Base-by-base conservation (phyloP, 2,888 invertebrate species). In the Hirtodrosophila trivittata region DNA sequence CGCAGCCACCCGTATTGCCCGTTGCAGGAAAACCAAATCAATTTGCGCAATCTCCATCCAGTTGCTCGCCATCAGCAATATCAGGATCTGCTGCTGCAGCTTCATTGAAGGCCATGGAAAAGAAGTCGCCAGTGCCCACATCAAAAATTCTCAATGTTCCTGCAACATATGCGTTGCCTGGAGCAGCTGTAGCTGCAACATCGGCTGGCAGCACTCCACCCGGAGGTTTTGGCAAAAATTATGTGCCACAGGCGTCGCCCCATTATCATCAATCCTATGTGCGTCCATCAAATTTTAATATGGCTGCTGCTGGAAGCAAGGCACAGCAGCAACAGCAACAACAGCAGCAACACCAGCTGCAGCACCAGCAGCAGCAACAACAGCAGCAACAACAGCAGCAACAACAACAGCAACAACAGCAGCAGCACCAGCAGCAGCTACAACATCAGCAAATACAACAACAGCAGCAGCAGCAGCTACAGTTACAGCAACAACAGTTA, bases 141-240 rank as follows among this genome's bases (percentile, higher is more conserved):
- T 88, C 89, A 0, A 89, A 89, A 68, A 88, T 89, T 14, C 74
- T 88, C 10, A 89, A 89, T 75, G 88, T 88, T 39, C 88, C 89
- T 12, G 88, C 89, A 14, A 83, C 89, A 0, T 89, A 88, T 62
- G 87, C 83, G 2, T 55, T 88, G 41, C 89, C 89, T 0, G 87
- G 85, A 5, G 21, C 57, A 0, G 54, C 30, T 0, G 12, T 26
- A 7, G 25, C 46, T 14, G 60, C 67, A 4, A n/a, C 28, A 28
- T 8, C 28, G 2, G 28, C 9, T 10, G 43, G 63, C 13, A 33
- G 56, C 12, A 59, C 59, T 28, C 50, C 57, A 0, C 16, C 62
- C 5, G 68, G 69, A 5, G 58, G 67, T 0, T 88, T 85, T 26
- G 80, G 69, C 18, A 87, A 89, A 50, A 75, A 84, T 3, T 89